Base-by-base conservation (phyloP, 2,888 invertebrate genomes). In the Athetis lepigone region DNA sequence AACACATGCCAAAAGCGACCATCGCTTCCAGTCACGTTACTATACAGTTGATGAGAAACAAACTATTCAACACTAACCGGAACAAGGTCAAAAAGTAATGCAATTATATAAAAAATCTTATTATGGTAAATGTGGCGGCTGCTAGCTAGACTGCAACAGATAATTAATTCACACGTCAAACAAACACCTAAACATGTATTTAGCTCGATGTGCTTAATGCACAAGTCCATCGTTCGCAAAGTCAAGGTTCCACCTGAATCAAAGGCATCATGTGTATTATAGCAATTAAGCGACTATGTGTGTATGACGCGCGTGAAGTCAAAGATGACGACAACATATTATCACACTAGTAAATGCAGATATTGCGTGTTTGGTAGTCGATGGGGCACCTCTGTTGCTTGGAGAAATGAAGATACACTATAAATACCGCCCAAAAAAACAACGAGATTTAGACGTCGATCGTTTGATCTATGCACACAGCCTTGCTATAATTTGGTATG, bases 81-180 rank as follows among this genome's bases (percentile, higher is more conserved):
- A 72, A 72, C 90, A 90, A 91, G 90, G 90, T 88, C 88, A 75
- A 74, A 81, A 83, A 66, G 75, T 75, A 80, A 82, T n/a, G n/a
- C n/a, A 80, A 79, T 75, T 70, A 58, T 58, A 55, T 61, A 75
- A 66, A 11, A 57, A 75, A 50, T 62, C 36, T 75, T 54, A 54
- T 13, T 40, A 49, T 19, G 42, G 51, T 39, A 54, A 21, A 36
- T 18, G 45, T 13, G 27, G 39, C 33, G 40, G n/a, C n/a, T n/a
- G n/a, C n/a, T n/a, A n/a, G n/a, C n/a, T n/a, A n/a, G n/a, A 58
- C 42, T 59, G 23, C 5, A 43, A 56, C n/a, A 37, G 27, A 40
- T 61, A 60, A 62, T 46, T 59, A 65, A 55, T 59, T 54, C 59
- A 33, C n/a, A 25, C 55, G 37, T 50, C 47, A 6, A 42, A 58